Conservation (phyloP, 2,113 vertebrate genomes). For the Labeo rohita region DNA sequence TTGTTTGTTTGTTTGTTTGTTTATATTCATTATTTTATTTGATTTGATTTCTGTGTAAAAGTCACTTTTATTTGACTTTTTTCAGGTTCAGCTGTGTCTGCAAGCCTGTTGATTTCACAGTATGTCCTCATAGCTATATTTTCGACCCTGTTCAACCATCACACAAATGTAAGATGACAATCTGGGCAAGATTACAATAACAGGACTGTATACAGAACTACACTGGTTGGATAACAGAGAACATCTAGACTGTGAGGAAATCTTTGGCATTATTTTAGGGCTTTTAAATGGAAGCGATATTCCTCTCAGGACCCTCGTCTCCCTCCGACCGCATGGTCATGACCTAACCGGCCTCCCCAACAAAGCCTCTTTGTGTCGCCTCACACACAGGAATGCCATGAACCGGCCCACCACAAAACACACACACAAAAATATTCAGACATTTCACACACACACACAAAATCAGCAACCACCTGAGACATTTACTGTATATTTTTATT, state of each 20-base stretch:
- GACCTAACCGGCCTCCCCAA: constrained; percentile 46
- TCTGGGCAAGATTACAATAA: neutral
- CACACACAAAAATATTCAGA: too few species aligned
- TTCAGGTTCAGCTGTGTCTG: neutral
- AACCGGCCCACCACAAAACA: constrained; percentile 31
- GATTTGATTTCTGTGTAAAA: too few species aligned
- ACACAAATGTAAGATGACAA: neutral
- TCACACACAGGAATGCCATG: neutral
- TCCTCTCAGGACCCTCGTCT: constrained; percentile 20
- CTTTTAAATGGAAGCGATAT: constrained; percentile 13
- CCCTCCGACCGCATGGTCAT: constrained; percentile 49
- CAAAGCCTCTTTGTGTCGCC: constrained; percentile 53
- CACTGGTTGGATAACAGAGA: neutral
- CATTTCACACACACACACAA: too few species aligned
- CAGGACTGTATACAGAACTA: neutral
- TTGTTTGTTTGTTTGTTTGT: too few species aligned
- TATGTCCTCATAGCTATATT: neutral
- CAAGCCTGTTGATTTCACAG: neutral
- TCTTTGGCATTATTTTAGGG: neutral
- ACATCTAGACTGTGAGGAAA: neutral
- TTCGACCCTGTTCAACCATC: neutral
- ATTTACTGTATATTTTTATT: too few species aligned
- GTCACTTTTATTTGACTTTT: too few species aligned
- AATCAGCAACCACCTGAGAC: too few species aligned
- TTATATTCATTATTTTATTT: neutral